Evolutionary conservation across 1,140 invertebrate genomes (phyloP).

Genomic region (Dufourea novaeangliae): DNA sequence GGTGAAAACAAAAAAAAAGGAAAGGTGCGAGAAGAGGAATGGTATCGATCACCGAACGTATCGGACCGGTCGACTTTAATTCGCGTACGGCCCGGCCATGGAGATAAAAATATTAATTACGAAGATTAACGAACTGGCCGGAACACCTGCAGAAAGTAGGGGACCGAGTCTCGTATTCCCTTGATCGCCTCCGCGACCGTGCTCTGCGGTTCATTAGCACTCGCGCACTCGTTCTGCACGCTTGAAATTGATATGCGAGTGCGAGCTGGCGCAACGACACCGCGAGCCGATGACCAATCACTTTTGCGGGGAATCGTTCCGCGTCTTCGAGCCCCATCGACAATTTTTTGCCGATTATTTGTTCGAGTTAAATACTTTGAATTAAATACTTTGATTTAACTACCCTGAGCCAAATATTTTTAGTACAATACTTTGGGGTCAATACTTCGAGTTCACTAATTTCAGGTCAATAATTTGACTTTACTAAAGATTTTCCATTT

Average conservation of each 20-base stretch:
- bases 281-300: conserved; percentile 16
- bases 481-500: too few relatives aligned
- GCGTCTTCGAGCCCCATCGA: too few relatives aligned
- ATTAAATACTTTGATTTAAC: too few relatives aligned
- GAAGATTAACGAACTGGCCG: conserved; percentile 32
- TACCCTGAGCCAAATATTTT: too few relatives aligned
- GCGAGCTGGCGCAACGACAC: conserved; percentile 41
- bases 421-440: too few relatives aligned
- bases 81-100: not conserved
- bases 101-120: conserved; percentile 39
- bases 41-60: conserved; percentile 2
- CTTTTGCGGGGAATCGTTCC: conserved; percentile 18
- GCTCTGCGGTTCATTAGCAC: conserved; percentile 45
- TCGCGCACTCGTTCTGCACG: not conserved
- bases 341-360: too few relatives aligned
- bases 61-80: conserved; percentile 27
- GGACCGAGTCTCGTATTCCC: conserved; percentile 32
- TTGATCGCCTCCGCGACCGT: not conserved
- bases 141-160: conserved; percentile 39
- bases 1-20: too few relatives aligned
- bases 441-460: too few relatives aligned
- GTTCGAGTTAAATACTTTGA: too few relatives aligned
- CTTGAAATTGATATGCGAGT: conserved; percentile 43
- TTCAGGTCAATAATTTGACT: too few relatives aligned
- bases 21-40: too few relatives aligned